phyloP scores from a whole-genome alignment of 2,888 invertebrate species.

The Tinea trinotella region DNA sequence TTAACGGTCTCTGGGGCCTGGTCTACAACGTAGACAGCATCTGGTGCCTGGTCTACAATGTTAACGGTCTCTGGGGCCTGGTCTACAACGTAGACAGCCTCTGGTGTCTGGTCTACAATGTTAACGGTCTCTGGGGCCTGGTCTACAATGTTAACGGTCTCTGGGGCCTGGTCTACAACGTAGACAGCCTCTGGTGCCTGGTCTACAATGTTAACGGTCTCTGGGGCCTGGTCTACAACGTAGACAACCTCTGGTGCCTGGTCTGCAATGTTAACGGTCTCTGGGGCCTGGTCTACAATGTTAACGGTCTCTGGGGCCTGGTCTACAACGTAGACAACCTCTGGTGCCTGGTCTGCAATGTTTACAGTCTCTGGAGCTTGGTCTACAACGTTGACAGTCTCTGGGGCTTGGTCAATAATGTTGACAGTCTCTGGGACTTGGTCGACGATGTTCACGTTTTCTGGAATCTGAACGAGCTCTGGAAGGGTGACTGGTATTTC shows the following conservation, averaged over 20 bases:
- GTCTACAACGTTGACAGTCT: neutral
- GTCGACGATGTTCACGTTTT: neutral
- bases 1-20: neutral
- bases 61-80: neutral
- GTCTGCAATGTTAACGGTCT: slow-evolving; percentile 27
- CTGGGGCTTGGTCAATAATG: neutral
- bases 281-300: slow-evolving; percentile 22
- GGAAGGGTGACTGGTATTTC: slow-evolving; percentile 19
- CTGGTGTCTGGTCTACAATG: neutral
- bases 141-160: neutral
- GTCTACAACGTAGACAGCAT: neutral
- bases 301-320: slow-evolving; percentile 25
- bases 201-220: slow-evolving; percentile 20
- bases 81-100: neutral
- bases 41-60: neutral
- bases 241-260: slow-evolving; percentile 22
- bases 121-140: neutral
- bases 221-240: slow-evolving; percentile 19
- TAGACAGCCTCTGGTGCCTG: slow-evolving; percentile 22
- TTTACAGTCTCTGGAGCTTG: slow-evolving; percentile 5
- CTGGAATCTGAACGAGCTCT: slow-evolving; percentile 27
- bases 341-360: neutral
- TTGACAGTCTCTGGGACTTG: neutral
- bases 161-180: slow-evolving; percentile 18
- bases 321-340: slow-evolving; percentile 1